A percentile compares a stretch with the other conserved stretches of the same genome.
phyloP scores from a whole-genome alignment of 2,113 vertebrate genomes.

The Myiozetetes cayanensis region DNA sequence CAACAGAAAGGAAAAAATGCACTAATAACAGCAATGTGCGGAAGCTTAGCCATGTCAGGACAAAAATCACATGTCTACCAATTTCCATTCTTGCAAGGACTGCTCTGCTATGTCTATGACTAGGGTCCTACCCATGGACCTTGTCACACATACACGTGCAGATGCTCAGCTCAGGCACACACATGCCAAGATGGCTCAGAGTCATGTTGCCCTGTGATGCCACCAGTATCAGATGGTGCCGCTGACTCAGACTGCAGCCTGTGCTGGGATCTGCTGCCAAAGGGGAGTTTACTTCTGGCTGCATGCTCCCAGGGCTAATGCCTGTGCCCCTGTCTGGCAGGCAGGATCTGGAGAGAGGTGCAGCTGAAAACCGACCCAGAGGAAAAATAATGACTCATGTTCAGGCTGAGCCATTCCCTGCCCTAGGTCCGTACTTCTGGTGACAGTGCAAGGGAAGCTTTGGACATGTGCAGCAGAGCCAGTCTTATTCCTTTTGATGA shows the following conservation, averaged over 20 bases:
- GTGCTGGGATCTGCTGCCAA: not conserved
- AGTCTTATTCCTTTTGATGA: not conserved
- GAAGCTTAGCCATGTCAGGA: slow-evolving; percentile 13
- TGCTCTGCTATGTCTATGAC: not conserved
- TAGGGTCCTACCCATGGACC: not conserved
- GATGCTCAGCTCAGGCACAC: not conserved
- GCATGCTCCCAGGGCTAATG: fast-evolving
- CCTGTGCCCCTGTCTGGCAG: not conserved
- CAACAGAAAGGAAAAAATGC: slow-evolving; percentile 12
- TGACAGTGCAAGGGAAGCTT: not conserved
- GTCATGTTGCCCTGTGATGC: fast-evolving
- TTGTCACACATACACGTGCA: not conserved
- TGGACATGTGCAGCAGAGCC: not conserved
- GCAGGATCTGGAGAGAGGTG: not conserved
- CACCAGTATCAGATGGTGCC: not conserved
- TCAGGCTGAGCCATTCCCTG: not conserved
- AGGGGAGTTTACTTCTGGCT: not conserved
- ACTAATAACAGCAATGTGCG: not conserved
- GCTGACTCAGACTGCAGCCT: not conserved
- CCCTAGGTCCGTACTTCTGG: not conserved
- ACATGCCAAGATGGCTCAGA: fast-evolving
- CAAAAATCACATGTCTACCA: not conserved
- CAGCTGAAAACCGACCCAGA: not conserved
- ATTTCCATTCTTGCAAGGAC: not conserved
- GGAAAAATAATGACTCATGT: not conserved